Evolutionary conservation across 2,113 vertebrate genomes (phyloP), one percentile per base, ranked within the genome.

Genomic region (Gymnarchus niloticus): DNA sequence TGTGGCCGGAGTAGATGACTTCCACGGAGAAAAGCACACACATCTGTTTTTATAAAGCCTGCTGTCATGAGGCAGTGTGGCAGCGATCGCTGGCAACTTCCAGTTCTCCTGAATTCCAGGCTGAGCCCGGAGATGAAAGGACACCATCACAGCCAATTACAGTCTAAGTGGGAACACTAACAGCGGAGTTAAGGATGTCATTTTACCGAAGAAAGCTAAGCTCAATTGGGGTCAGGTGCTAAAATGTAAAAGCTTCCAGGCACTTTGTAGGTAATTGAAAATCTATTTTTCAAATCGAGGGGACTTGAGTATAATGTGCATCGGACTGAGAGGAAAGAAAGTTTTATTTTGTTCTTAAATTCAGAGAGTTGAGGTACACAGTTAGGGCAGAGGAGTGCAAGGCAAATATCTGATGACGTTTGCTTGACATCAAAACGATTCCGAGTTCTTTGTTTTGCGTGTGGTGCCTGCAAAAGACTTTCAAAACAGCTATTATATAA

Each of bases 201-300:
- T 87, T 90, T 87, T 90, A 85, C 81, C 44, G 83, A 88, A 90
- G 87, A 88, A 89, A 90, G 85, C 87, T 3, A 48, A 84, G 84
- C 87, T 87, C 87, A 84, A 89, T 89, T 91, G 88, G 88, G 88
- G 90, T 91, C 89, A 85, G 69, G 89, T 85, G 84, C 88, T 88
- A 85, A 81, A 86, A 84, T 86, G 89, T 84, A 85, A 89, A 88
- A 87, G 87, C 84, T 89, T 89, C 90, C 87, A 87, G 88, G 84
- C 88, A 90, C 88, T 89, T 86, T 86, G 84, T 80, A 83, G 87
- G 84, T 89, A 89, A 91, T 89, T 89, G 88, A 90, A 91, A 91
- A 91, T 89, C 90, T 89, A 90, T 90, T 90, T 88, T 86, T 87
- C 86, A 85, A 89, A 89, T 88, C 89, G 87, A 89, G 85, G 87